Evolutionary conservation across 1,140 invertebrate species (phyloP).

Genomic region (Drosophila yakuba): DNA sequence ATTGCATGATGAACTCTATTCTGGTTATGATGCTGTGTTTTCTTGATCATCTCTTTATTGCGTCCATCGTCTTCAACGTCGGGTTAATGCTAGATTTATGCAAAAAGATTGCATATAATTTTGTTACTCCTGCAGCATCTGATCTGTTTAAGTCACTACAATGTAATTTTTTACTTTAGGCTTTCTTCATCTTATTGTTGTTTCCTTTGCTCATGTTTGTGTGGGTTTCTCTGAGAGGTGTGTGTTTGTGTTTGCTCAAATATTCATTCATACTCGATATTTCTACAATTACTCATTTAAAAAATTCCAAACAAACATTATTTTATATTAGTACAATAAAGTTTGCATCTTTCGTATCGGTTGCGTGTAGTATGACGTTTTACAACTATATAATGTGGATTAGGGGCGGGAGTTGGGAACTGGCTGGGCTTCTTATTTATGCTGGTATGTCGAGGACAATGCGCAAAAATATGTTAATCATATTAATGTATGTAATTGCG

Average conservation of each 20-base stretch:
- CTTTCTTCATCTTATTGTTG: conserved; percentile 23
- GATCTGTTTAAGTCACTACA: conserved; percentile 32
- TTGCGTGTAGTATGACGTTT: conserved; percentile 53
- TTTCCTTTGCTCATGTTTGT: conserved; percentile 27
- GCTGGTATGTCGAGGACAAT: conserved; percentile 50
- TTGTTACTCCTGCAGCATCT: conserved; percentile 47
- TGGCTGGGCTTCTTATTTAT: conserved; percentile 23
- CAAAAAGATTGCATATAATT: conserved; percentile 67
- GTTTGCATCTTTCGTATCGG: conserved; percentile 50
- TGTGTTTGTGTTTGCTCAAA: conserved; percentile 44
- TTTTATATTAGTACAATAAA: conserved; percentile 68
- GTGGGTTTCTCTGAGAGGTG: conserved; percentile 21
- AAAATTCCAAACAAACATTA: conserved; percentile 76
- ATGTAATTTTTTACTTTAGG: conserved; percentile 28
- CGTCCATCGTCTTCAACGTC: conserved; percentile 30
- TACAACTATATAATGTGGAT: conserved; percentile 64
- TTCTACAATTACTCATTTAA: conserved; percentile 77
- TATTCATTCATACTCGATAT: conserved; percentile 76
- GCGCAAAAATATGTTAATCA: conserved; percentile 79
- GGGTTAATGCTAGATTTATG: conserved; percentile 63
- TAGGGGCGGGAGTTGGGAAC: conserved; percentile 11
- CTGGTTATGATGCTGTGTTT: conserved; percentile 34
- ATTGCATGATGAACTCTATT: conserved; percentile 49
- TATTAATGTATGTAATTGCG: conserved; percentile 78
- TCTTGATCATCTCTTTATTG: conserved; percentile 44